A percentile compares a stretch with the other conserved stretches of the same genome.
These are phyloP conservation scores for Acrocephalus scirpaceus DNA, from an alignment of 2,797 vertebrate species.

Conservation along the genomic window DNA sequence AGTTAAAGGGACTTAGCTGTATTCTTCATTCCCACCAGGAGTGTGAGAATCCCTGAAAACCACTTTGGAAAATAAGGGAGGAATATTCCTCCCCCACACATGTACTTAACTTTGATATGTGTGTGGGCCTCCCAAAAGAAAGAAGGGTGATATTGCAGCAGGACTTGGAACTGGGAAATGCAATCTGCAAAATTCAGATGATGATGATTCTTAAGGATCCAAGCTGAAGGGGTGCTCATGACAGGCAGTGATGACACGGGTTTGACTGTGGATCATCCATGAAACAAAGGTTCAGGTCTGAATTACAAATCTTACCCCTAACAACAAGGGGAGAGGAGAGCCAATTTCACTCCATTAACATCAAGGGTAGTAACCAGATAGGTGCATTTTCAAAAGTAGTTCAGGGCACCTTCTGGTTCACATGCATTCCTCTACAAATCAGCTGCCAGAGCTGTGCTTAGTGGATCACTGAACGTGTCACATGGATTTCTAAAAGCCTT, in stretches of 20 bases:
- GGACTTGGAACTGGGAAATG: neutral
- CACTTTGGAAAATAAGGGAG: conserved; percentile 4
- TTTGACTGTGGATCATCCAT: neutral
- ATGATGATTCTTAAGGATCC: neutral
- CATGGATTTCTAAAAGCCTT: neutral
- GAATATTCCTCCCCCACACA: neutral
- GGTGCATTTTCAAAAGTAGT: neutral
- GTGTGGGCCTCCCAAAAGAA: neutral
- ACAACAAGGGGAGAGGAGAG: fast-evolving
- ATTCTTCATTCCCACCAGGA: neutral
- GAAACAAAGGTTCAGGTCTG: neutral
- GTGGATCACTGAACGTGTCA: neutral
- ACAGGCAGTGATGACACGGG: neutral
- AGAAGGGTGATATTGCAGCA: neutral
- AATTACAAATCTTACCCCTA: neutral
- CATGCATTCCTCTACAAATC: neutral
- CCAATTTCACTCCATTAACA: neutral
- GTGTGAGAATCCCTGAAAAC: conserved; percentile 9
- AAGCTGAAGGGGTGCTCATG: neutral
- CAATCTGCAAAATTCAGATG: neutral
- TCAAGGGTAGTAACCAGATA: neutral
- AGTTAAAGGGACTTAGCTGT: neutral
- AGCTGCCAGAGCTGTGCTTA: neutral
- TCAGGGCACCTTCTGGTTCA: neutral
- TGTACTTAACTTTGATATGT: neutral